A percentile compares a stretch with the other conserved stretches of the same genome.
These are phyloP conservation scores for Botrylloides violaceus DNA, from an alignment of 23 tunicate genomes.

Conservation along the genomic window DNA sequence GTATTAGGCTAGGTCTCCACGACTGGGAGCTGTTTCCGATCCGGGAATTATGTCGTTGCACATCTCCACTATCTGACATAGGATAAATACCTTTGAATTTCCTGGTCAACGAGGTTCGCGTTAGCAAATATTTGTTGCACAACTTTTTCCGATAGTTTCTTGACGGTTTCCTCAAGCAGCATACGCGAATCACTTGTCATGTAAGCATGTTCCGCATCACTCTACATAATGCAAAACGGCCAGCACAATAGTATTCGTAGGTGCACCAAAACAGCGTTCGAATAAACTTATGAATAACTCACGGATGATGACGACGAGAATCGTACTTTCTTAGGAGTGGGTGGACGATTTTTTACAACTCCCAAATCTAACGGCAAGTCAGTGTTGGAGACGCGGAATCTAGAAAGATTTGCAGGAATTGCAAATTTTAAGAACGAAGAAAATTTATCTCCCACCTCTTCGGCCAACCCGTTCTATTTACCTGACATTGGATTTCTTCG, in stretches of 20 bases:
- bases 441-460: too few relatives aligned
- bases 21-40: too few relatives aligned
- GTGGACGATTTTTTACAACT: slow-evolving; percentile 30
- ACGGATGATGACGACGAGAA: background rate
- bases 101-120: slow-evolving; percentile 2
- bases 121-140: slow-evolving; percentile 16
- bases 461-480: too few relatives aligned
- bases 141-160: slow-evolving; percentile 28
- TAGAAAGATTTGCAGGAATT: too few relatives aligned
- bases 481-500: slow-evolving; percentile 35
- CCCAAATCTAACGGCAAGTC: slow-evolving; percentile 26
- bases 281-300: too few relatives aligned
- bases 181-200: slow-evolving; percentile 20
- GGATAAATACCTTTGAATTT: background rate
- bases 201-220: background rate
- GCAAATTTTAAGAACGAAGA: too few relatives aligned
- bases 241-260: too few relatives aligned
- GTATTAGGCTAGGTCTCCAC: too few relatives aligned
- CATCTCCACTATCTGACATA: too few relatives aligned
- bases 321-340: slow-evolving; percentile 30
- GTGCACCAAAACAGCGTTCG: too few relatives aligned
- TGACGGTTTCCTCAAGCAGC: slow-evolving; percentile 43
- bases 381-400: slow-evolving; percentile 42
- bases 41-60: too few relatives aligned
- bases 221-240: too few relatives aligned